Conservation (phyloP, 2,888 invertebrate species). For the Gastrophysa polygoni region DNA sequence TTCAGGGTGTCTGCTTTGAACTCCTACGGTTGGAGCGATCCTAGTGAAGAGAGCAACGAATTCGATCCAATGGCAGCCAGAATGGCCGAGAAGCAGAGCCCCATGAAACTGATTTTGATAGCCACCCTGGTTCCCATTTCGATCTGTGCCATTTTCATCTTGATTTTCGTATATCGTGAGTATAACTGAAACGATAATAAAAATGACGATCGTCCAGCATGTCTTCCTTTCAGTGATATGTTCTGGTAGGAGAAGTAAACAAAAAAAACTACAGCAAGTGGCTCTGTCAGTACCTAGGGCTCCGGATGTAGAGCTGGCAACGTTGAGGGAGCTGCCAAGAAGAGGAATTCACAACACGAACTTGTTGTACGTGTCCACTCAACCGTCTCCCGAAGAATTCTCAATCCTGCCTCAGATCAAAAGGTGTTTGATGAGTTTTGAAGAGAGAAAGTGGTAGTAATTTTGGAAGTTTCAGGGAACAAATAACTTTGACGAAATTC, state of each 20-base stretch:
- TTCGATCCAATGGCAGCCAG: slow-evolving; percentile 61
- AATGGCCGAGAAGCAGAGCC: slow-evolving; percentile 61
- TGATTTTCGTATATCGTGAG: slow-evolving; percentile 63
- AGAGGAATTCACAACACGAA: slow-evolving; percentile 80
- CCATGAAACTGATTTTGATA: slow-evolving; percentile 63
- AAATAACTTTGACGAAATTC: slow-evolving; percentile 85
- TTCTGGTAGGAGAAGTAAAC: slow-evolving; percentile 60
- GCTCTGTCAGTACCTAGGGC: slow-evolving; percentile 45
- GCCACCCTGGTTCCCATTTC: slow-evolving; percentile 68
- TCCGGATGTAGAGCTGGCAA: slow-evolving; percentile 87
- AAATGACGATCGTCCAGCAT: background rate
- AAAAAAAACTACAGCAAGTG: slow-evolving; percentile 69
- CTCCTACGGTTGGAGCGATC: slow-evolving; percentile 80
- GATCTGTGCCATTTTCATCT: slow-evolving; percentile 56
- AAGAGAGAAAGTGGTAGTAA: background rate
- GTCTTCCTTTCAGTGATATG: slow-evolving; percentile 33
- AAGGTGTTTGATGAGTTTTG: slow-evolving; percentile 54
- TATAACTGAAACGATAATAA: slow-evolving; percentile 37
- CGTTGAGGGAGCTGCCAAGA: slow-evolving; percentile 80
- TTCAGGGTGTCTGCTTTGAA: slow-evolving; percentile 83
- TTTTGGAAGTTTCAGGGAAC: slow-evolving; percentile 60
- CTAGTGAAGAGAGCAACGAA: slow-evolving; percentile 71
- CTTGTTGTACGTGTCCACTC: slow-evolving; percentile 74
- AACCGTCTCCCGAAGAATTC: slow-evolving; percentile 62
- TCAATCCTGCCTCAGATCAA: slow-evolving; percentile 84